Conservation (phyloP, 2,113 vertebrate species). For the Lagenorhynchus albirostris region DNA sequence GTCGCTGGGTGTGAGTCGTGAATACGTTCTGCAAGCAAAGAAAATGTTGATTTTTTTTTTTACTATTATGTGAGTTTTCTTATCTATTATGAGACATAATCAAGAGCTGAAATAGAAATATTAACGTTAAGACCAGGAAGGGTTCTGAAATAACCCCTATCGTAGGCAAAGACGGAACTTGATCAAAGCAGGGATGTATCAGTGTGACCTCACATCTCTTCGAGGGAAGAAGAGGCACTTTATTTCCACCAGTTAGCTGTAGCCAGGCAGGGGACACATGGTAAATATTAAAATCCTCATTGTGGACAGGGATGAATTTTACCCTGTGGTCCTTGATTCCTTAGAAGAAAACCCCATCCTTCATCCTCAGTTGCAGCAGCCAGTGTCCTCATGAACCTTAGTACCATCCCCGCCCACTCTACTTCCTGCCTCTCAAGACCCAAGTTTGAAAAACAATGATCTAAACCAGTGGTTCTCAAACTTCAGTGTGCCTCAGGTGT, state of each 20-base stretch:
- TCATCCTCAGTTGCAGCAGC: neutral
- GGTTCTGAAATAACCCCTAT: neutral
- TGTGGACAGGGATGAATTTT: neutral
- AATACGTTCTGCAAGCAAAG: neutral
- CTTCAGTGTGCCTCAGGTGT: neutral
- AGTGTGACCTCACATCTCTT: neutral
- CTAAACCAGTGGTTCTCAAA: conserved; percentile 1
- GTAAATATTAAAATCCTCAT: conserved; percentile 16
- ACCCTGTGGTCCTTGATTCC: neutral
- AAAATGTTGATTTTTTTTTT: neutral
- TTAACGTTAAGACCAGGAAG: neutral
- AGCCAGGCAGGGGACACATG: neutral
- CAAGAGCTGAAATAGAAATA: neutral
- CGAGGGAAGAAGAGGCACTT: conserved; percentile 26
- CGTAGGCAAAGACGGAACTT: neutral
- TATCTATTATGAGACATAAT: neutral
- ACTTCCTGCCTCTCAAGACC: neutral
- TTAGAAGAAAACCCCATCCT: neutral
- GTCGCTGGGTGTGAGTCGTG: neutral
- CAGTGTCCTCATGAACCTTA: neutral
- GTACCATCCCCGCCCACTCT: neutral
- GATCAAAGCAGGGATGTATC: conserved; percentile 10
- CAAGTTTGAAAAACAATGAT: neutral
- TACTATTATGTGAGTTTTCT: neutral
- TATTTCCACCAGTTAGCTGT: neutral